Evolutionary conservation across 2,113 vertebrate genomes (phyloP).

Genomic region (Anarhynchus alexandrinus): DNA sequence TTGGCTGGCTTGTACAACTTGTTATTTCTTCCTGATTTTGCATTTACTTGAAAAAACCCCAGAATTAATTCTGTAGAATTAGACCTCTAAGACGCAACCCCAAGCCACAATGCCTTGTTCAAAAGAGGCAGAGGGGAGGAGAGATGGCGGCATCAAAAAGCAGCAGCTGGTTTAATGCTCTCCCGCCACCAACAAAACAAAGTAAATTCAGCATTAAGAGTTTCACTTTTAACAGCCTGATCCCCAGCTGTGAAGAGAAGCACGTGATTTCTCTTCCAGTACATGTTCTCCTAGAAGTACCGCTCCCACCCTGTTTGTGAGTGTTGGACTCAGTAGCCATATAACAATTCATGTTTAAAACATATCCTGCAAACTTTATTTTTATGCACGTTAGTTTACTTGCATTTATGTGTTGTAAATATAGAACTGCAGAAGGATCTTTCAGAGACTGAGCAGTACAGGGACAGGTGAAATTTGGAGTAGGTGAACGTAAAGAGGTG

Average conservation of each 20-base stretch:
- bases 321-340: not conserved
- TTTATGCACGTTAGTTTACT: not conserved
- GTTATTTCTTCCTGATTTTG: not conserved
- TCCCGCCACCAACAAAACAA: not conserved
- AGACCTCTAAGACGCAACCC: not conserved
- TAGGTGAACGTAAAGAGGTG: not conserved
- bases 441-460: not conserved
- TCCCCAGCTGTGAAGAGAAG: not conserved
- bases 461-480: not conserved
- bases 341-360: not conserved
- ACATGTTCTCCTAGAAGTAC: not conserved
- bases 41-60: not conserved
- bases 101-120: not conserved
- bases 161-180: not conserved
- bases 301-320: not conserved
- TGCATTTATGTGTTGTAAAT: not conserved
- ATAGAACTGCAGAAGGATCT: not conserved
- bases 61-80: not conserved
- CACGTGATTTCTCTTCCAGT: not conserved
- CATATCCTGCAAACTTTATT: not conserved
- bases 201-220: not conserved
- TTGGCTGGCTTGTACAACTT: not conserved
- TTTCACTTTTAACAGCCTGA: not conserved
- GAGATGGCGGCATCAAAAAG: not conserved
- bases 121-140: not conserved